Evolutionary conservation across 2,113 vertebrate genomes (phyloP).

Genomic region (Dasyurus viverrinus): DNA sequence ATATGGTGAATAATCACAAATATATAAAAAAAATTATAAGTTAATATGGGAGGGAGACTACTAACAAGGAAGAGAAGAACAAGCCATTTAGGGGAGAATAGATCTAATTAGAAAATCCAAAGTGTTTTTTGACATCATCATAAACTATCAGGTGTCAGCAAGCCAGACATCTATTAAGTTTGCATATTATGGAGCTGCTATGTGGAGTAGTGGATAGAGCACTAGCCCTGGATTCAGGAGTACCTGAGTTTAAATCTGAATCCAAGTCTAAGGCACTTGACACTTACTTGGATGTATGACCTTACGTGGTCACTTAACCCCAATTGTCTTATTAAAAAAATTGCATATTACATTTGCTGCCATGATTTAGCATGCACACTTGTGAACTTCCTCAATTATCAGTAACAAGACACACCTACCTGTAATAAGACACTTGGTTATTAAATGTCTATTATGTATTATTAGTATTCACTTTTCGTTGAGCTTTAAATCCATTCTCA

Average conservation of each 20-base stretch:
- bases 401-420: background rate
- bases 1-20: background rate
- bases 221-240: no score
- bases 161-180: background rate
- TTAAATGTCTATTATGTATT: background rate
- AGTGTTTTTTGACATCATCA: background rate
- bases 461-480: background rate
- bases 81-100: background rate
- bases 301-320: no score
- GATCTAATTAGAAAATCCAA: background rate
- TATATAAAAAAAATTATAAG: background rate
- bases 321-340: background rate
- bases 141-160: background rate
- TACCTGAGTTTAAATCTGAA: no score
- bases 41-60: background rate
- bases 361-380: background rate
- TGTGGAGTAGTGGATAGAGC: no score
- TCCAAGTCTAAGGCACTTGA: no score
- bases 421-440: background rate
- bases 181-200: background rate
- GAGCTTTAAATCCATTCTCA: background rate
- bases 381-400: background rate
- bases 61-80: background rate
- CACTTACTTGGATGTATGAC: no score
- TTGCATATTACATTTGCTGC: background rate